phyloP scores from a whole-genome alignment of 2,888 invertebrate species.

The Catotricha subobsoleta region DNA sequence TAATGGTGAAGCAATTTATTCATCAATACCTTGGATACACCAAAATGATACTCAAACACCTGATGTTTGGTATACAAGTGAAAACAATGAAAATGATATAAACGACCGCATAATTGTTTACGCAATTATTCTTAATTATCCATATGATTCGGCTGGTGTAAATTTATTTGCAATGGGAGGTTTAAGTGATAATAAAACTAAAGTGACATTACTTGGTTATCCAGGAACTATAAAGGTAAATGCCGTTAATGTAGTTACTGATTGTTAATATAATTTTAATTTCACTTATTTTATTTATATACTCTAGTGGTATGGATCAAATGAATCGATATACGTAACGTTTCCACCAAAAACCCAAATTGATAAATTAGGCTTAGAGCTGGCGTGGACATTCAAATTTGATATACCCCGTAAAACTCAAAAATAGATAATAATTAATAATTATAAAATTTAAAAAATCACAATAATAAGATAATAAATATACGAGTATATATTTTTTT shows the following conservation, averaged over 20 bases:
- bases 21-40: slow-evolving; percentile 52
- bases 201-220: slow-evolving; percentile 36
- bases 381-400: slow-evolving; percentile 27
- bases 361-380: slow-evolving; percentile 21
- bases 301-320: slow-evolving; percentile 18
- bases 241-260: slow-evolving; percentile 20
- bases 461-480: too few species aligned
- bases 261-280: neutral
- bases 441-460: too few species aligned
- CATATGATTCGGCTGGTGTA: slow-evolving; percentile 34
- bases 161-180: slow-evolving; percentile 30
- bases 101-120: slow-evolving; percentile 32
- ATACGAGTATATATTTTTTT: too few species aligned
- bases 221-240: slow-evolving; percentile 18
- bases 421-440: neutral
- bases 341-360: slow-evolving; percentile 25
- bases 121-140: slow-evolving; percentile 54
- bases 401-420: slow-evolving; percentile 12
- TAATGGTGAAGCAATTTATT: slow-evolving; percentile 82
- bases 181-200: slow-evolving; percentile 19
- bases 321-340: slow-evolving; percentile 17
- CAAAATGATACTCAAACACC: slow-evolving; percentile 65
- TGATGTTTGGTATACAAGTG: slow-evolving; percentile 53
- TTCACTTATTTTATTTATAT: slow-evolving; percentile 7
- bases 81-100: neutral